A percentile compares a stretch with the other conserved stretches of the same genome.
Evolutionary conservation across 2,797 vertebrate species (phyloP).

Genomic region (Pogonophryne albipinna): DNA sequence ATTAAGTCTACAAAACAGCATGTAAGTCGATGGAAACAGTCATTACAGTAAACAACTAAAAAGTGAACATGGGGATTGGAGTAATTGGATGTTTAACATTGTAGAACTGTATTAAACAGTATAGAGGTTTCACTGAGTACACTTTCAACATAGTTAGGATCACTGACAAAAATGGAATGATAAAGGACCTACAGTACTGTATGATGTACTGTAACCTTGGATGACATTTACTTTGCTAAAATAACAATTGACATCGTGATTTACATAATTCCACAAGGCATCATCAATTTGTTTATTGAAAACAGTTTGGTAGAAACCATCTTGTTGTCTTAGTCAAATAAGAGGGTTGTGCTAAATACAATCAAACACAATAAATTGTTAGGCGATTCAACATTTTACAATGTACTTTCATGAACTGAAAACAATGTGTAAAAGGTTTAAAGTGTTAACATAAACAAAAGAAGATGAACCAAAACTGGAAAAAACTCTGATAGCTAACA

Average conservation of each 20-base stretch:
- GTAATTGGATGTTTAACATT: conserved; percentile 6
- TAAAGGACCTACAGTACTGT: neutral
- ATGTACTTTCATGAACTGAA: too few species aligned
- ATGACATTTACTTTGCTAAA: conserved; percentile 2
- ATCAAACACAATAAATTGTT: too few species aligned
- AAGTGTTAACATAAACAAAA: too few species aligned
- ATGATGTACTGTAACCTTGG: conserved; percentile 3
- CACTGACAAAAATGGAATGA: conserved; percentile 2
- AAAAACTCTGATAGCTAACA: too few species aligned
- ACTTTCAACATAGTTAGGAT: neutral
- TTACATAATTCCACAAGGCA: neutral
- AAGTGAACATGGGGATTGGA: neutral
- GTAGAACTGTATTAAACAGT: neutral
- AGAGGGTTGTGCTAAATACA: too few species aligned
- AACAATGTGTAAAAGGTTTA: too few species aligned
- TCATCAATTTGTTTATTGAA: neutral
- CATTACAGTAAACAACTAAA: conserved; percentile 8
- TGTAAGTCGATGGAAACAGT: conserved; percentile 10
- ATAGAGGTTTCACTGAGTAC: neutral
- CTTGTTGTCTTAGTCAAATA: too few species aligned
- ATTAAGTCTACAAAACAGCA: conserved; percentile 26
- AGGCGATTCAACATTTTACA: too few species aligned
- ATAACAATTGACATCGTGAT: neutral
- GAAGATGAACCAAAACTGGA: too few species aligned
- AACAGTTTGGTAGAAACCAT: too few species aligned